Base-by-base conservation (phyloP, 2,888 invertebrate species). In the Tanytarsus gracilentus region DNA sequence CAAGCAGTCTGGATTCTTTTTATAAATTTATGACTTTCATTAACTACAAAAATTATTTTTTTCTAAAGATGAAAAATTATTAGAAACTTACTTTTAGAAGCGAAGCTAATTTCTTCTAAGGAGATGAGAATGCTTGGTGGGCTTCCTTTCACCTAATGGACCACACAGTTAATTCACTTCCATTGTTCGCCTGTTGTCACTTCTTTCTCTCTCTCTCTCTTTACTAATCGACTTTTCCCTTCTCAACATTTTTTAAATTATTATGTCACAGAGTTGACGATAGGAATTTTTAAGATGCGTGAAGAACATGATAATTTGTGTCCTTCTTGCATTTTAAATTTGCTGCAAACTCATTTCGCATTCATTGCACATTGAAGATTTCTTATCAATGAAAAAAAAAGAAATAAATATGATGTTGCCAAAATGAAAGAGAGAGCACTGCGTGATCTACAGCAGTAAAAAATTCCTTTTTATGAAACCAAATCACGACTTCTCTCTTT, bases 301-400 rank as follows among this genome's bases (percentile, higher is more conserved):
- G 58, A 58, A 58, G 48, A 58, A 58, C 58, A 58, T 40, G 58
- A 58, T 58, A 58, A 58, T 58, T 58, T 53, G 36, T 36, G 36
- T 36, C 14, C 36, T 27, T 36, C n/a, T 21, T 44, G 16, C 23
- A 23, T 44, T 5, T 8, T 7, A n/a, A 36, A 36, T 21, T 5
- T 52, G 14, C 6, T 49, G 25, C n/a, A 26, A n/a, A 4, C 8
- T 25, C 9, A 3, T 49, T 25, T 23, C 7, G 39, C 36, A 53
- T 39, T 53, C 16, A 11, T 14, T 27, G 48, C 16, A n/a, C 29
- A 25, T 40, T 29, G 50, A 27, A 18, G 44, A 44, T 44, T 44
- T 16, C 44, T 44, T 44, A 44, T 44, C 44, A 44, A 44, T 44
- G 16, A 44, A 21, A n/a, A 53, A 53, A 23, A 7, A 50, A 26